Evolutionary conservation across 2,888 invertebrate genomes (phyloP), one percentile per base, ranked within the genome.

Genomic region (Lithophane ornitopus): DNA sequence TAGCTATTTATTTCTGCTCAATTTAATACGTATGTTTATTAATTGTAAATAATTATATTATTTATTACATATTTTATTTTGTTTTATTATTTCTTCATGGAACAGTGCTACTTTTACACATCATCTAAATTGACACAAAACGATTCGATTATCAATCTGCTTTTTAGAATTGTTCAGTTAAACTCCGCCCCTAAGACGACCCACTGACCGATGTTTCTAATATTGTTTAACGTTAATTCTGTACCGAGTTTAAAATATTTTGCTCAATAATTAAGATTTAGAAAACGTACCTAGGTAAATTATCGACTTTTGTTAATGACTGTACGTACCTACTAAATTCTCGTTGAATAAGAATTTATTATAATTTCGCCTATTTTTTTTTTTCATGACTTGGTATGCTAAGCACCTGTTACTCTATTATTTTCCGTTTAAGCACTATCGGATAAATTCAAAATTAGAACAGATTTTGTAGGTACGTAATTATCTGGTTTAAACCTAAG

Each of bases 1-100:
- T 81, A 74, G 76, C 59, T 72, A 70, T 76, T 80, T 70, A 80
- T 77, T 69, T 70, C 67, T 61, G 52, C 80, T 80, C 68, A 76
- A 74, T 74, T 58, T 22, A 49, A 46, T 14, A 39, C 7, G 28
- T 80, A 59, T 28, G 39, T 80, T 62, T 41, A 46, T 59, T 16
- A 41, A 44, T 66, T 78, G 78, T 78, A 82, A 78, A 78, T 76
- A 82, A 78, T 67, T 76, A 81, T 49, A 67, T 22, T 49, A 67
- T 49, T 67, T 76, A 41, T 34, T 14, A 61, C 16, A 49, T 16
- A 56, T 22, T 78, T 28, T 28, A 16, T 62, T 34, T 63, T 26
- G 72, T 71, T 58, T 80, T 28, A 62, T 79, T 76, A 2, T 70
- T 68, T 19, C 0, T 52, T 61, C 11, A 16, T 14, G 16, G 58